phyloP scores from a whole-genome alignment of 2,113 vertebrate genomes.

The Strigops habroptila region DNA sequence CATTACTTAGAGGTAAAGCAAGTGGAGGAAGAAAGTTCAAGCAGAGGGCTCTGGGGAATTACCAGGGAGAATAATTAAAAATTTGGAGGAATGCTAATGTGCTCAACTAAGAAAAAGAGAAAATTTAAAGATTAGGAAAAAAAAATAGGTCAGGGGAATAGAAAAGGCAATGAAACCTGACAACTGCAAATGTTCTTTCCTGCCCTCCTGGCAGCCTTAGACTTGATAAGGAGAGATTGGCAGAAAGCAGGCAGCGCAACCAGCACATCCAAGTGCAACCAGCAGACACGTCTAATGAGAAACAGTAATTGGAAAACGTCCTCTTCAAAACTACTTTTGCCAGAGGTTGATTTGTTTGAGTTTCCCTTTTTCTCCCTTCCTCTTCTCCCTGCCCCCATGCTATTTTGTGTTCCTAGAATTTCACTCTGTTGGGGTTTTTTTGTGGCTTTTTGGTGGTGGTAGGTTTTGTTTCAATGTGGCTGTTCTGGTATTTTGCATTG shows the following conservation, averaged over 20 bases:
- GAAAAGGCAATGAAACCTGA: constrained; percentile 6
- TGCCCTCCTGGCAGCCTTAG: background rate
- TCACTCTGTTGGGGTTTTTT: background rate
- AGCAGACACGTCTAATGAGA: background rate
- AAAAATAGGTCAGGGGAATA: constrained; percentile 10
- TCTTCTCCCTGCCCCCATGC: background rate
- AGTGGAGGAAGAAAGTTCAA: background rate
- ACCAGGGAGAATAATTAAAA: constrained; percentile 22
- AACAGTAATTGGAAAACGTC: background rate
- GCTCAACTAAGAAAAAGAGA: background rate
- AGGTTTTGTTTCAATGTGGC: background rate
- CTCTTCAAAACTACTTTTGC: background rate
- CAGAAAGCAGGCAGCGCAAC: background rate
- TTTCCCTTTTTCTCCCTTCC: background rate
- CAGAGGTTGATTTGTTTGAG: background rate
- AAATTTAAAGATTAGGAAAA: background rate
- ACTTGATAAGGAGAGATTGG: constrained; percentile 1
- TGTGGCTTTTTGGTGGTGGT: background rate
- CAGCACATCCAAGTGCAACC: background rate
- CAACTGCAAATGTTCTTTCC: background rate
- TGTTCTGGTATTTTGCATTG: background rate
- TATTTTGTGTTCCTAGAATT: background rate
- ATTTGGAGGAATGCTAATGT: background rate
- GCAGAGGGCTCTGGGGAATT: background rate
- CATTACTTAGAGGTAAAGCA: background rate